Base-by-base conservation (phyloP, 2,797 vertebrate species). In the Sebastes steindachneri region DNA sequence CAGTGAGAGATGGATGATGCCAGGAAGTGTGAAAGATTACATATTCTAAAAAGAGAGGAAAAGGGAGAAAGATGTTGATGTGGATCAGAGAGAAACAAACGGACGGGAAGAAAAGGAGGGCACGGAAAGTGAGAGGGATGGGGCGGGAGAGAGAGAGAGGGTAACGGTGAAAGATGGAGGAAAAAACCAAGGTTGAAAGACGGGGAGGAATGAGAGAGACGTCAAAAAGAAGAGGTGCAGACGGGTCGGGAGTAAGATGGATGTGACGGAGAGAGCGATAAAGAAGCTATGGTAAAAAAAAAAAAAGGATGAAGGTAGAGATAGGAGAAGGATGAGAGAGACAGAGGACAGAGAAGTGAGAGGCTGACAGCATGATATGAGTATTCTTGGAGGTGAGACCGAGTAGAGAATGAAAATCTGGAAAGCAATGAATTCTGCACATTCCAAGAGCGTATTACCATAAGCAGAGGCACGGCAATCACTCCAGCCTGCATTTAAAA, bases 141-240 rank as follows among this genome's bases (percentile, higher is more conserved):
- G 68, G 76, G 63, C 37, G 53, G 60, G 68, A 77, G 85, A 80
- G 75, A 76, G 85, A 79, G 82, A 21, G 84, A 70, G 86, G 73
- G 83, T 90, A 91, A 94, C 83, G 6, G 65, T 91, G 91, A 94
- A 90, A 88, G 90, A 94, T 92, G 90, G 88, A 88, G 93, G 89
- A 91, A 90, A 85, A 93, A 84, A 91, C 80, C 89, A 86, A 87
- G 90, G 89, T 77, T 94, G 91, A 94, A 93, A 93, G 93, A 93
- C 81, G 8, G 84, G 79, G 84, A 90, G 88, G 85, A 90, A 92
- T 89, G 91, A 95, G 92, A 94, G 90, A 95, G 93, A 94, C 79
- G 90, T 95, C 93, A 94, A 86, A 92, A 92, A 91, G 90, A 90
- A 93, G 91, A 93, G 91, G 88, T 89, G 90, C 84, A 88, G 91